phyloP scores from a whole-genome alignment of 2,888 invertebrate species.

The Diadegma fenestrale region DNA sequence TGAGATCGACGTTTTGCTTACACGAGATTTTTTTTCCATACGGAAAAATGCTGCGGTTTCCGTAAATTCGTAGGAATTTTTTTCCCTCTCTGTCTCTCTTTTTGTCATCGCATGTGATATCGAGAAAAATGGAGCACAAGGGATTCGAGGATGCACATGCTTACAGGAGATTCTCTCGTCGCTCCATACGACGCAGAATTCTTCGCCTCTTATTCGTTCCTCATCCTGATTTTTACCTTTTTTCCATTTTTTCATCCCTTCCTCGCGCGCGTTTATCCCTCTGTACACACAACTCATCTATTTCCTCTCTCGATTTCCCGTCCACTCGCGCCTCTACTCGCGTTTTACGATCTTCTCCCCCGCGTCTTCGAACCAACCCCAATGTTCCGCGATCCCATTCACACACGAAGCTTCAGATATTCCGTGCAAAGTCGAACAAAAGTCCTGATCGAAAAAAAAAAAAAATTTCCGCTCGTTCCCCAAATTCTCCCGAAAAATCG shows the following conservation, averaged over 20 bases:
- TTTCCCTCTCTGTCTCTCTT: neutral
- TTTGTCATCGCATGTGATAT: neutral
- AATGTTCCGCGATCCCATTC: neutral
- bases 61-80: constrained; percentile 48
- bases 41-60: constrained; percentile 26
- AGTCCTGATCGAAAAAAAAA: neutral
- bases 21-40: neutral
- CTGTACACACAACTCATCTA: constrained; percentile 13
- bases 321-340: constrained; percentile 21
- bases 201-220: constrained; percentile 23
- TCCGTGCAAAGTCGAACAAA: neutral
- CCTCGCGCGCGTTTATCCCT: neutral
- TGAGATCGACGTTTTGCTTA: too few relatives aligned
- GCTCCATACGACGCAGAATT: constrained; percentile 46
- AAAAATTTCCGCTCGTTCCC: neutral
- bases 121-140: constrained; percentile 4
- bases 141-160: constrained; percentile 40
- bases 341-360: constrained; percentile 54
- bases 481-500: too few relatives aligned
- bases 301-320: constrained; percentile 39
- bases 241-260: neutral
- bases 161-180: constrained; percentile 35
- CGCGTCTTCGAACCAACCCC: constrained; percentile 13
- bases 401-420: neutral
- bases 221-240: neutral